Base-by-base conservation (phyloP, 2,888 invertebrate species). In the Orthosia gracilis region DNA sequence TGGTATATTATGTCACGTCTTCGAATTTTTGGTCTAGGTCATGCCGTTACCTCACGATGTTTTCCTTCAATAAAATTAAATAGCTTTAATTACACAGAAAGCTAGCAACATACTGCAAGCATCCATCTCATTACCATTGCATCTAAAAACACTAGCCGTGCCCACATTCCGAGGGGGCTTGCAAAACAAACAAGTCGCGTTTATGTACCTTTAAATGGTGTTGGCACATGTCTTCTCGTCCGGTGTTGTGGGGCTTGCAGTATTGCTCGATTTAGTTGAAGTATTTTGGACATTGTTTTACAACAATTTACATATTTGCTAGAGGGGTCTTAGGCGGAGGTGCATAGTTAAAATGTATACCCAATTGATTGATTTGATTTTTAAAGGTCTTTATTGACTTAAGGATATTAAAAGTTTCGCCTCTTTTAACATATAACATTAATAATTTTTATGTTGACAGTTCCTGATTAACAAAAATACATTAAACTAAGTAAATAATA, bases 161-260 rank as follows among this genome's bases (percentile, higher is more conserved):
- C 90, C 93, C 90, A 91, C 92, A 92, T 87, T 88, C 89, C 89
- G 68, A 21, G 86, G 78, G 85, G 77, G 85, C 89, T 90, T 90
- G 91, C 90, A 91, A 92, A 93, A 91, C 87, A 87, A 88, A 89
- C 88, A 76, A 80, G 88, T 88, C 79, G 83, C 88, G 88, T 89
- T 88, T 88, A 78, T 87, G 85, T 75, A 82, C 94, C 93, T 87
- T 87, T 93, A 92, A 89, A 92, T 85, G 92, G 93, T 82, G 76
- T 78, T 84, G 85, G 89, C 94, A 94, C 92, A 94, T 94, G 95
- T 91, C 91, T 89, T 89, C 87, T 82, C 84, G 86, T 87, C 88
- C 88, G 87, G 90, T 63, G 69, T 66, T 68, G 68, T 45, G 63
- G 57, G 12, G 59, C 63, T 67, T 57, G 63, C 26, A 69, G 78